These are phyloP conservation scores for Trachemys scripta DNA, from an alignment of 2,113 vertebrate species.

Conservation along the genomic window DNA sequence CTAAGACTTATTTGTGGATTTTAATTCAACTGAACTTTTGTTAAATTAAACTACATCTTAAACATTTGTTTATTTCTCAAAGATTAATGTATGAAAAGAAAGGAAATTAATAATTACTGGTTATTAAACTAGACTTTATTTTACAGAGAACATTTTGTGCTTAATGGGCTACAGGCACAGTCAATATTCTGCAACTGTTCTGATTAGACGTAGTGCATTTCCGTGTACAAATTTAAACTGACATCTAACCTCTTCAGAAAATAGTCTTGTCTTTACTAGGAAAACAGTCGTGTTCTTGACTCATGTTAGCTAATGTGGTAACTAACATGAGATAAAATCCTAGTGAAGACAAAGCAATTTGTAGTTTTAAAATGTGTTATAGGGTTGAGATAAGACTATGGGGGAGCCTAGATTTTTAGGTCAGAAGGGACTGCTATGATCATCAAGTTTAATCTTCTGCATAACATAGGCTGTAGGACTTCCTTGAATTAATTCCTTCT, in stretches of 20 bases:
- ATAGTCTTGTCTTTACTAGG: constrained; percentile 39
- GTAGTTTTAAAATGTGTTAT: too few species aligned
- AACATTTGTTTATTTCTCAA: not conserved
- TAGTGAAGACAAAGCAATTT: not conserved
- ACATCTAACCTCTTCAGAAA: not conserved
- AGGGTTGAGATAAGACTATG: too few species aligned
- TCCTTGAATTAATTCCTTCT: not conserved
- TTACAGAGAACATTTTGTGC: constrained; percentile 55
- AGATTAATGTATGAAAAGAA: constrained; percentile 26
- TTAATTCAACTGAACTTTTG: not conserved
- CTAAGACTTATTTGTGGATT: not conserved
- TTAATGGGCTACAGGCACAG: not conserved
- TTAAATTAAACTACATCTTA: constrained; percentile 11
- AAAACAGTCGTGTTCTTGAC: constrained; percentile 5
- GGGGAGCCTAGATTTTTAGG: not conserved
- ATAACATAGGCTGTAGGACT: not conserved
- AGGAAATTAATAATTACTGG: not conserved
- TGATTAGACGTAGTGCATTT: constrained; percentile 65
- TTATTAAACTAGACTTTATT: constrained; percentile 51
- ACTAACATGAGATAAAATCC: not conserved
- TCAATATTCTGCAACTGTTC: constrained; percentile 69
- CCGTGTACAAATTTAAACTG: constrained; percentile 43
- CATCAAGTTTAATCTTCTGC: not conserved
- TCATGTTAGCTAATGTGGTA: not conserved
- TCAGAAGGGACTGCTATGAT: not conserved